Percentiles rank a stretch among this genome's conserved stretches.
phyloP scores from a whole-genome alignment of 1,140 invertebrate genomes.

The Drosophila carrolli region DNA sequence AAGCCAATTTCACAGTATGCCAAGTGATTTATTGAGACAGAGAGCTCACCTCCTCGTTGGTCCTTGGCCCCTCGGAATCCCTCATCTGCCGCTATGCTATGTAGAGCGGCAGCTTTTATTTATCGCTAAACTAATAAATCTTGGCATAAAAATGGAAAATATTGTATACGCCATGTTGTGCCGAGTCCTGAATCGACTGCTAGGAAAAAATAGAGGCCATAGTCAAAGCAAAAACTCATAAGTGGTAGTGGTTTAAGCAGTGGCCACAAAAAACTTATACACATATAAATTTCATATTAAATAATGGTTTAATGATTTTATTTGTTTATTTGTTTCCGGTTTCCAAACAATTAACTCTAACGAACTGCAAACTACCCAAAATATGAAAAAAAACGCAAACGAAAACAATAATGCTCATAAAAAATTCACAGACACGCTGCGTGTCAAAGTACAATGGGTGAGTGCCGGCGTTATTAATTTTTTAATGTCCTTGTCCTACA shows the following conservation, averaged over 20 bases:
- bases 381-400: conserved; percentile 27
- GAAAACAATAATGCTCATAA: conserved; percentile 47
- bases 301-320: conserved; percentile 58
- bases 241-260: conserved; percentile 33
- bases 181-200: conserved; percentile 27
- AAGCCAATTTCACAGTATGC: conserved; percentile 59
- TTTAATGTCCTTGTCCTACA: conserved; percentile 46
- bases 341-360: conserved; percentile 72
- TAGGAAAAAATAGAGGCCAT: conserved; percentile 40
- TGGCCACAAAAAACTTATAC: conserved; percentile 33
- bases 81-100: conserved; percentile 12
- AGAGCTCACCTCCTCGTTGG: conserved; percentile 27
- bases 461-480: conserved; percentile 65
- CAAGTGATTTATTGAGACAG: conserved; percentile 58
- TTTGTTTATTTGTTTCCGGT: conserved; percentile 70
- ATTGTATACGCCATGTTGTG: conserved; percentile 63
- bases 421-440: conserved; percentile 68
- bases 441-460: conserved; percentile 83
- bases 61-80: background rate
- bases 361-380: conserved; percentile 64
- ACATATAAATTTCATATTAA: conserved; percentile 48
- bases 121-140: conserved; percentile 74
- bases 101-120: conserved; percentile 55
- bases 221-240: conserved; percentile 35
- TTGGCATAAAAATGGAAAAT: conserved; percentile 70